phyloP scores from a whole-genome alignment of 2,888 invertebrate species.

The Sphaerophoria taeniata region DNA sequence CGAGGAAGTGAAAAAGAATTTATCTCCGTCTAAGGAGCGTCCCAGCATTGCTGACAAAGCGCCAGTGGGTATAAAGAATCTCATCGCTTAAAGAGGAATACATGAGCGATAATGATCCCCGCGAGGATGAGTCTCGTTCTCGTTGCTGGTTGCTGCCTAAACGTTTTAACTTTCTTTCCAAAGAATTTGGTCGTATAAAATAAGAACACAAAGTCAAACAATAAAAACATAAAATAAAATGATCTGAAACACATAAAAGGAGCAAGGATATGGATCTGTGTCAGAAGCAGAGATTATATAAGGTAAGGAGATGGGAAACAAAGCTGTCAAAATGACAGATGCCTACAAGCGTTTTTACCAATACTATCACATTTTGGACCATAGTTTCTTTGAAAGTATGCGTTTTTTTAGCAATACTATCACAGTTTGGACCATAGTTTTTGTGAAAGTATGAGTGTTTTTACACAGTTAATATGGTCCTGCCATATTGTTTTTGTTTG shows the following conservation, averaged over 20 bases:
- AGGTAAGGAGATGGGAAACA: no score
- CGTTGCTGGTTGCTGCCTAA: background rate
- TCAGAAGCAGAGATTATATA: no score
- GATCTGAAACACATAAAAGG: conserved; percentile 5
- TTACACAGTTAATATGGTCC: no score
- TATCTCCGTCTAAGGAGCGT: background rate
- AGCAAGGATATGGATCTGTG: conserved; percentile 52
- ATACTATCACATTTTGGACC: no score
- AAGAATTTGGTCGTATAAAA: conserved; percentile 51
- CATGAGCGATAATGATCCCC: conserved; percentile 67
- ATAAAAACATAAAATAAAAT: conserved; percentile 16
- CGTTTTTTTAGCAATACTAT: no score
- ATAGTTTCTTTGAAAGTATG: no score
- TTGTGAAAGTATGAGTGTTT: no score
- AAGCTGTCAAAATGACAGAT: no score
- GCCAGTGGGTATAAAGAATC: conserved; percentile 35
- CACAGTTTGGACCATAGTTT: no score
- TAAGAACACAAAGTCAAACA: conserved; percentile 22
- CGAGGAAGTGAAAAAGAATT: background rate
- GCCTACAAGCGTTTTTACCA: no score
- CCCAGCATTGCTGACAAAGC: background rate
- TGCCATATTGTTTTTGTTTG: no score
- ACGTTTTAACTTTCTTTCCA: background rate
- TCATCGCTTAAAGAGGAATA: conserved; percentile 59
- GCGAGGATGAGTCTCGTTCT: conserved; percentile 28